These are phyloP conservation scores for Tadarida brasiliensis DNA, from an alignment of 2,797 vertebrate genomes.

Conservation along the genomic window DNA sequence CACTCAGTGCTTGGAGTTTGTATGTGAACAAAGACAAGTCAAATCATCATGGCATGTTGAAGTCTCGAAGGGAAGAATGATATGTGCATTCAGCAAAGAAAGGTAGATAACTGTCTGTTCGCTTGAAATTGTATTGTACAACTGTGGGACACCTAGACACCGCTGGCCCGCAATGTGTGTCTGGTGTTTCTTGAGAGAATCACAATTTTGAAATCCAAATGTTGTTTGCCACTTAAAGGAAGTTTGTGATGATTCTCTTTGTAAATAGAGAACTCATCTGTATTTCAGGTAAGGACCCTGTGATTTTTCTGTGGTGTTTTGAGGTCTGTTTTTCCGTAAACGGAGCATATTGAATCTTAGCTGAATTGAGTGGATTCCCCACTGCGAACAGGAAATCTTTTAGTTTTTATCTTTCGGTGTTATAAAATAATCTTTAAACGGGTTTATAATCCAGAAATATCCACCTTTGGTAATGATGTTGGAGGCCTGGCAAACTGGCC, in stretches of 20 bases:
- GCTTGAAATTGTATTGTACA: background rate
- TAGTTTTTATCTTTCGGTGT: background rate
- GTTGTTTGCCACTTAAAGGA: background rate
- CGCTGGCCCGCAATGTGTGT: fast-evolving
- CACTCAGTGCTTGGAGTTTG: background rate
- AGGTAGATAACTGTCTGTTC: background rate
- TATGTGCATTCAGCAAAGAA: background rate
- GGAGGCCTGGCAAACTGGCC: background rate
- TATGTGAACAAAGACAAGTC: background rate
- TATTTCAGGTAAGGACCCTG: background rate
- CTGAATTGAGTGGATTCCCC: background rate
- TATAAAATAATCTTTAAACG: background rate
- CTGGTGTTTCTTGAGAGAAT: background rate
- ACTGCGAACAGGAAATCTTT: background rate
- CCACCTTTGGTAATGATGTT: background rate
- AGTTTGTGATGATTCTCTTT: background rate
- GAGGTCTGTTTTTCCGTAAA: background rate
- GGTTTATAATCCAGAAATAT: background rate
- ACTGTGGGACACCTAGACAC: background rate
- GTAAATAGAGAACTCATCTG: background rate
- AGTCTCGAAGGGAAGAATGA: background rate
- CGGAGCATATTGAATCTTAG: background rate
- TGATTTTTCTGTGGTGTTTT: background rate
- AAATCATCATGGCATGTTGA: background rate
- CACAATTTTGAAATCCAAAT: background rate